These are phyloP conservation scores for Gulo gulo DNA, from an alignment of 2,113 vertebrate genomes.

Conservation along the genomic window DNA sequence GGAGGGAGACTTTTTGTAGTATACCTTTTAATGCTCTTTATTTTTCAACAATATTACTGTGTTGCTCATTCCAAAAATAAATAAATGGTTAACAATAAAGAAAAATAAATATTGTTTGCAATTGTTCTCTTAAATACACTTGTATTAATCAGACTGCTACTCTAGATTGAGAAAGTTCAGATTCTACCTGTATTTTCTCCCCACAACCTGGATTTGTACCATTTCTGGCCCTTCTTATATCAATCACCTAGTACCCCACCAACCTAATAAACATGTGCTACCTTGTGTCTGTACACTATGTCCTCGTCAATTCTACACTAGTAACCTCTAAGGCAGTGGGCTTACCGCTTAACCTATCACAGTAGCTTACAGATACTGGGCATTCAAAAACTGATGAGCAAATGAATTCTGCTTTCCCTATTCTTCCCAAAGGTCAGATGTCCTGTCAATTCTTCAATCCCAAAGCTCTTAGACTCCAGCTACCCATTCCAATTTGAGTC, in stretches of 20 bases:
- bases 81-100: not conserved
- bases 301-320: not conserved
- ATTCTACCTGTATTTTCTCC: not conserved
- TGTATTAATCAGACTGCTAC: constrained; percentile 18
- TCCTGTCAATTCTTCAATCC: not conserved
- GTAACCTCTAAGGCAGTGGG: not conserved
- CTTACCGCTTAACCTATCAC: not conserved
- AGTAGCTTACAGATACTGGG: not conserved
- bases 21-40: not conserved
- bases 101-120: not conserved
- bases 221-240: constrained; percentile 2
- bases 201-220: not conserved
- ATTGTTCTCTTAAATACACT: constrained; percentile 20
- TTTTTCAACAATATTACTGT: constrained; percentile 7
- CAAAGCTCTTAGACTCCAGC: not conserved
- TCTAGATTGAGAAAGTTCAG: not conserved
- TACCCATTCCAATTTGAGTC: not conserved
- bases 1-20: not conserved
- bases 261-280: not conserved
- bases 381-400: not conserved
- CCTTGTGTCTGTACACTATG: not conserved
- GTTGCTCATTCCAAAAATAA: constrained; percentile 37
- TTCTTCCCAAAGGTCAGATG: not conserved
- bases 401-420: constrained; percentile 5
- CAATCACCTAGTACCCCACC: not conserved